Evolutionary conservation across 92 coral and sea anemone genomes (phyloP).

Genomic region (Phenganax stokvisi): DNA sequence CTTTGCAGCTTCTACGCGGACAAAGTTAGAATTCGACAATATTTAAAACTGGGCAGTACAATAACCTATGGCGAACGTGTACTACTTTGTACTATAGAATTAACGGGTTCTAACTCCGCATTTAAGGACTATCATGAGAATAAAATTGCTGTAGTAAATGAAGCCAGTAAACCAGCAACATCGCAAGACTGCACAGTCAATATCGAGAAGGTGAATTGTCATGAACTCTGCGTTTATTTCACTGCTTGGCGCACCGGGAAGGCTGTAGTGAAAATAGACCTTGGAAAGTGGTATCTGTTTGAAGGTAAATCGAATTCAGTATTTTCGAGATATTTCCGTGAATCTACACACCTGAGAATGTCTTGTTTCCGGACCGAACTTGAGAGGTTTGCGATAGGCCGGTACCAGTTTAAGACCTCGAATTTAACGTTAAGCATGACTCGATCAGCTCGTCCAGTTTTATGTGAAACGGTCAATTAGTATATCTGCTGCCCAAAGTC

Average conservation of each 20-base stretch:
- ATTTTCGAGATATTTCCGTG: background rate
- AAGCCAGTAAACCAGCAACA: background rate
- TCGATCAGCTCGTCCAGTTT: no score
- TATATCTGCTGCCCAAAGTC: no score
- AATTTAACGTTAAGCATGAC: no score
- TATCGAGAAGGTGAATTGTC: background rate
- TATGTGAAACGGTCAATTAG: no score
- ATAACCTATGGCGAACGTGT: background rate
- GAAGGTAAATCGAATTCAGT: background rate
- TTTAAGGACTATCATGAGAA: constrained; percentile 14
- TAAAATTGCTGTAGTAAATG: background rate
- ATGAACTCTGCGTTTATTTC: background rate
- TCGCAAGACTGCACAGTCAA: background rate
- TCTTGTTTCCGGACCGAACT: background rate
- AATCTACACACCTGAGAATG: background rate
- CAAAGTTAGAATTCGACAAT: background rate
- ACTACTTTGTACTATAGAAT: constrained; percentile 3
- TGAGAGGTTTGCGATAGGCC: no score
- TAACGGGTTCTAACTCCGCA: background rate
- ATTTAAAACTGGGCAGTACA: background rate
- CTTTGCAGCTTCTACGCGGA: constrained; percentile 6
- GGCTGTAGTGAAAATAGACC: background rate
- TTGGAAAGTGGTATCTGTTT: constrained; percentile 1
- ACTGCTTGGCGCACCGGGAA: background rate
- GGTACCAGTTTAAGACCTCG: no score